Evolutionary conservation across 2,888 invertebrate genomes (phyloP).

Genomic region (Drymonia ruficornis): DNA sequence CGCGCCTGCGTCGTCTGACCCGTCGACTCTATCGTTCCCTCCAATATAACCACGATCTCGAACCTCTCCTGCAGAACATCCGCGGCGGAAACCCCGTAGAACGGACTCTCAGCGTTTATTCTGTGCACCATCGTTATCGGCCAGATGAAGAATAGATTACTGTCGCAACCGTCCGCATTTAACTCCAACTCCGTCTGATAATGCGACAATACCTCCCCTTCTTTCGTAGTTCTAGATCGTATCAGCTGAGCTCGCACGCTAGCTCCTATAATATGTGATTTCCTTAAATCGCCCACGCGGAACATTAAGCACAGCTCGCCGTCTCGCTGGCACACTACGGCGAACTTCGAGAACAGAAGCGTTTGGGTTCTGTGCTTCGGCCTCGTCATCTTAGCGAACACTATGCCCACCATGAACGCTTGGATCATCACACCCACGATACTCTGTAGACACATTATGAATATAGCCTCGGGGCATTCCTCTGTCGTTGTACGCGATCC

Average conservation of each 20-base stretch:
- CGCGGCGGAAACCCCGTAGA: conserved; percentile 93
- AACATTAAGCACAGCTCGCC: conserved; percentile 93
- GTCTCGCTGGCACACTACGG: conserved; percentile 93
- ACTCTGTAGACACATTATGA: conserved; percentile 95
- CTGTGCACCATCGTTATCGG: conserved; percentile 95
- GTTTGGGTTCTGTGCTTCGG: conserved; percentile 97
- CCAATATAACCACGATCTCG: conserved; percentile 92
- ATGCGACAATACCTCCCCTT: conserved; percentile 93
- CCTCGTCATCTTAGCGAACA: conserved; percentile 96
- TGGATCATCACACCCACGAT: conserved; percentile 94
- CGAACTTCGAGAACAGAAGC: conserved; percentile 92
- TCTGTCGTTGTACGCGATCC: conserved; percentile 94
- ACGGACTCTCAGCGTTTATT: conserved; percentile 93
- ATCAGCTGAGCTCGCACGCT: conserved; percentile 94
- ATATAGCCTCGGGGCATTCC: conserved; percentile 95
- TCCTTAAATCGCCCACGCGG: conserved; percentile 94
- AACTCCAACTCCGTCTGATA: conserved; percentile 91
- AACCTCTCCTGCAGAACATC: conserved; percentile 93
- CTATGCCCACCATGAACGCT: conserved; percentile 91
- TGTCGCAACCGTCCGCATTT: conserved; percentile 91
- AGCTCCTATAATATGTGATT: conserved; percentile 96
- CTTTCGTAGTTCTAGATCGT: conserved; percentile 91
- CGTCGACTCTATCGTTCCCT: conserved; percentile 93
- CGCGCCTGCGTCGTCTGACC: conserved; percentile 90
- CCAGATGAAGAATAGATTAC: conserved; percentile 96